Conservation (phyloP, 2,113 vertebrate species). For the Oreochromis niloticus region DNA sequence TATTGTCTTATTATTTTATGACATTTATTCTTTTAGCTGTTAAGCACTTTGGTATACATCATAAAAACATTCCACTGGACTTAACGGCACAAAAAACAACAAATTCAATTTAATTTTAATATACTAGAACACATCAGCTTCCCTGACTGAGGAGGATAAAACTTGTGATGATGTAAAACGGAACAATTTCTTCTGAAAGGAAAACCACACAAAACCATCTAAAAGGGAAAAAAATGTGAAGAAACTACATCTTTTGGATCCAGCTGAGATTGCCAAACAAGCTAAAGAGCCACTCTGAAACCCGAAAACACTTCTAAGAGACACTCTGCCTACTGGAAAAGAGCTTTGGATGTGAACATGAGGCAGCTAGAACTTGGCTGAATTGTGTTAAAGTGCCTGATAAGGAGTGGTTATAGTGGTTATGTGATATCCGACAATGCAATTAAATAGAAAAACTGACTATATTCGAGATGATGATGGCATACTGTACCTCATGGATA, state of each 20-base stretch:
- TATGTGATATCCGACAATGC: neutral
- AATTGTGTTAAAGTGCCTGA: neutral
- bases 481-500: slow-evolving; percentile 80
- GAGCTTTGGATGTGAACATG: neutral
- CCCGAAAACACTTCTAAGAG: neutral
- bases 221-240: neutral
- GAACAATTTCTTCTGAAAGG: neutral
- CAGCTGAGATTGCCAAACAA: neutral
- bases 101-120: neutral
- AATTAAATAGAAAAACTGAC: neutral
- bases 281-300: neutral
- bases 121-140: neutral
- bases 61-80: neutral
- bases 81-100: neutral
- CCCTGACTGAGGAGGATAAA: neutral
- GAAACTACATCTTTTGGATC: neutral
- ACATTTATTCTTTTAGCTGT: neutral
- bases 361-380: neutral
- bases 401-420: neutral
- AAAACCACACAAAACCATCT: neutral
- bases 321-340: neutral
- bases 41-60: neutral
- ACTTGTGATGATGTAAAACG: neutral
- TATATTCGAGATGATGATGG: neutral
- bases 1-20: neutral